A percentile compares a stretch with the other conserved stretches of the same genome.
Evolutionary conservation across 2,113 vertebrate genomes (phyloP).

Genomic region (Tilapia sparmanii): DNA sequence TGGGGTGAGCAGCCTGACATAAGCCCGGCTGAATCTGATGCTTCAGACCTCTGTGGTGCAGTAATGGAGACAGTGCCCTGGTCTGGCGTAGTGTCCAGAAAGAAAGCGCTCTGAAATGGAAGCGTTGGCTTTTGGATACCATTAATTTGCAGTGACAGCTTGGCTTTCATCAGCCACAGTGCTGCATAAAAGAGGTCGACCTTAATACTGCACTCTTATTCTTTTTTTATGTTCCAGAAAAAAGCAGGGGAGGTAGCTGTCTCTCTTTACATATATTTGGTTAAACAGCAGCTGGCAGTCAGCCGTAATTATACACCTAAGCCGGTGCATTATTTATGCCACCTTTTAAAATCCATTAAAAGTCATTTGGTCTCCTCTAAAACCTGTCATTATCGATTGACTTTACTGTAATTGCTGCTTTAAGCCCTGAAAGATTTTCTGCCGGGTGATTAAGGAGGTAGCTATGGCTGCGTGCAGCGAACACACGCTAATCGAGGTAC

Average conservation of each 20-base stretch:
- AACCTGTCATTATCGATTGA: slow-evolving; percentile 73
- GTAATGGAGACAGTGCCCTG: slow-evolving; percentile 13
- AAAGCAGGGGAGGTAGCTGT: neutral
- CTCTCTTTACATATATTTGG: slow-evolving; percentile 49
- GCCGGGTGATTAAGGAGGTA: slow-evolving; percentile 60
- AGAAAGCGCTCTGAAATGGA: slow-evolving; percentile 11
- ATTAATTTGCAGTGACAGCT: slow-evolving; percentile 55
- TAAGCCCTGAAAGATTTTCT: slow-evolving; percentile 70
- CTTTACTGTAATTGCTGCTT: slow-evolving; percentile 73
- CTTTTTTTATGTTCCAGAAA: neutral
- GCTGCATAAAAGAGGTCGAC: slow-evolving; percentile 35
- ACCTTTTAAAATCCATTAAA: slow-evolving; percentile 72
- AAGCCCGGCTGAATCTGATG: neutral
- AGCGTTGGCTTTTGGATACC: neutral
- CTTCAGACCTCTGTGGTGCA: neutral
- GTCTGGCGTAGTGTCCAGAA: neutral
- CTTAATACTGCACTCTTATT: neutral
- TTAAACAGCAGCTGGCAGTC: slow-evolving; percentile 57
- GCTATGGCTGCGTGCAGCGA: slow-evolving; percentile 1
- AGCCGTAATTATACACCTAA: slow-evolving; percentile 60
- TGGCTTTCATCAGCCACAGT: slow-evolving; percentile 18
- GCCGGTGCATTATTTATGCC: slow-evolving; percentile 71
- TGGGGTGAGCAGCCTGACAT: slow-evolving; percentile 1
- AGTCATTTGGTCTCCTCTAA: slow-evolving; percentile 62
- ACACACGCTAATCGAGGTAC: slow-evolving; percentile 39